A percentile compares a stretch with the other conserved stretches of the same genome.
These are phyloP conservation scores for Galerucella nymphaeae DNA, from an alignment of 2,888 invertebrate genomes.

Conservation along the genomic window DNA sequence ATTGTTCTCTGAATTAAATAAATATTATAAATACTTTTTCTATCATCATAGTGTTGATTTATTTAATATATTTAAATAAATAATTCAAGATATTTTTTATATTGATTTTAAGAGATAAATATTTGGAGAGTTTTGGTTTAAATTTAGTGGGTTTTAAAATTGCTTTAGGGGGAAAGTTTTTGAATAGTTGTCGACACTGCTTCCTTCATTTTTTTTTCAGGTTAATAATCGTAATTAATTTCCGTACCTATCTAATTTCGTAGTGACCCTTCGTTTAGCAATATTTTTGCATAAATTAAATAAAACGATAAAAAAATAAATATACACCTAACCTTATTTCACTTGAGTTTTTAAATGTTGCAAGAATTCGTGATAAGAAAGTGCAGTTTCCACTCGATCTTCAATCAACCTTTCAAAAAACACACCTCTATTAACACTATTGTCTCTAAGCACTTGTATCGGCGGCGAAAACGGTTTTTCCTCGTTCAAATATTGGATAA, in stretches of 20 bases:
- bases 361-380: conserved; percentile 98
- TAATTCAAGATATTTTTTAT: too few species aligned
- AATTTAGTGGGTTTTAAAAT: too few species aligned
- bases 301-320: conserved; percentile 35
- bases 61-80: too few species aligned
- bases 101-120: too few species aligned
- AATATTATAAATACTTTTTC: too few species aligned
- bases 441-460: conserved; percentile 89
- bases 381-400: conserved; percentile 92
- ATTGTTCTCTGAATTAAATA: too few species aligned
- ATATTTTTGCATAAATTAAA: conserved; percentile 55
- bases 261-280: conserved; percentile 47
- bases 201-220: too few species aligned
- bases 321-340: conserved; percentile 70
- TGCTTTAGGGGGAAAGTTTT: too few species aligned
- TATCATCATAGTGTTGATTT: too few species aligned
- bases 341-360: conserved; percentile 93
- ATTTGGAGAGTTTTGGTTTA: too few species aligned
- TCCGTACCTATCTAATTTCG: conserved; percentile 30
- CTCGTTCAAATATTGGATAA: conserved; percentile 85
- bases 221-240: neutral
- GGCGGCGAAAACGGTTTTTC: conserved; percentile 84
- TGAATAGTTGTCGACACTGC: too few species aligned
- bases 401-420: conserved; percentile 93
- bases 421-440: conserved; percentile 82